Evolutionary conservation across 2,797 vertebrate species (phyloP).

Genomic region (Eptatretus atami): DNA sequence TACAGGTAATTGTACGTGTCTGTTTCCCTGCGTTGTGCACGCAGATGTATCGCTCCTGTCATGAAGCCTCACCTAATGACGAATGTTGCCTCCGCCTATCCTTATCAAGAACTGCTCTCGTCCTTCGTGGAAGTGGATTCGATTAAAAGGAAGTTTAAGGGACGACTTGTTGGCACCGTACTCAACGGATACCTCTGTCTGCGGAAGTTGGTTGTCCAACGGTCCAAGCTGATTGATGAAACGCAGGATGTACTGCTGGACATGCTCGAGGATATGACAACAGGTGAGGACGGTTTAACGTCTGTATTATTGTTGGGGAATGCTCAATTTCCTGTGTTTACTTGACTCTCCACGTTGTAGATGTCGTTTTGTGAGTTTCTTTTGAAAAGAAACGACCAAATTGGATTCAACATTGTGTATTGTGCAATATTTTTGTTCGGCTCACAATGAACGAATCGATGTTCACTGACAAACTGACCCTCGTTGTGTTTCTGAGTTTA

Average conservation of each 20-base stretch:
- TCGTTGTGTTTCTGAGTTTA: too few relatives aligned
- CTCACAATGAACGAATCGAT: too few relatives aligned
- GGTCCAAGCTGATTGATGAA: slow-evolving; percentile 86
- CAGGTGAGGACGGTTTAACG: slow-evolving; percentile 21
- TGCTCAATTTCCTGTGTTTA: too few relatives aligned
- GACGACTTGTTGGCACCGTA: slow-evolving; percentile 78
- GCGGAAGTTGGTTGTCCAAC: slow-evolving; percentile 76
- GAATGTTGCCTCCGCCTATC: slow-evolving; percentile 5
- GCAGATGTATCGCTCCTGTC: not conserved
- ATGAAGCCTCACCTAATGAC: not conserved
- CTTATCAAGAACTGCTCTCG: slow-evolving; percentile 40
- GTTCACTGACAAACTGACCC: too few relatives aligned
- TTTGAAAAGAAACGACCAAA: too few relatives aligned
- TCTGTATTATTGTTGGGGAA: too few relatives aligned
- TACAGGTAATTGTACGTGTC: slow-evolving; percentile 26
- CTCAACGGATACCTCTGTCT: slow-evolving; percentile 85
- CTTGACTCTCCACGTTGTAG: too few relatives aligned
- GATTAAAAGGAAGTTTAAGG: slow-evolving; percentile 90
- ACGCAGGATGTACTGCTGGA: slow-evolving; percentile 96
- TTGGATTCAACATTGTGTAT: too few relatives aligned
- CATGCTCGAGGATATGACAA: slow-evolving; percentile 99
- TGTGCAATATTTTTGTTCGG: too few relatives aligned
- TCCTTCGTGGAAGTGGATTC: slow-evolving; percentile 96
- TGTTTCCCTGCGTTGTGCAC: not conserved
- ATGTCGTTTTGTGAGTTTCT: too few relatives aligned